These are phyloP conservation scores for Didymodactylos carnosus DNA, from an alignment of 2,888 invertebrate genomes.

Conservation along the genomic window DNA sequence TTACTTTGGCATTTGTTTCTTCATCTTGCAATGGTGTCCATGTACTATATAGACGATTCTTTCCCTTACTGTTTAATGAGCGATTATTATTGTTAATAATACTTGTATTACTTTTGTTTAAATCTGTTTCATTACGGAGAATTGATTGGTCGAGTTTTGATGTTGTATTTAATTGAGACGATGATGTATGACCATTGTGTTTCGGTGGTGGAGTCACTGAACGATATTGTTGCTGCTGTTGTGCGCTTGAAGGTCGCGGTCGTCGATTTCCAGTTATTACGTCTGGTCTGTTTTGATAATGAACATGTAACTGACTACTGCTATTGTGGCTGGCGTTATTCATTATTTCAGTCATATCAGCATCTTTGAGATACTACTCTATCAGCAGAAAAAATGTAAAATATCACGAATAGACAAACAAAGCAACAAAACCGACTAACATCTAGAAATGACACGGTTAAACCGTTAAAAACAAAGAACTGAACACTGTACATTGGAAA, in stretches of 20 bases:
- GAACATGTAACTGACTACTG: too few species aligned
- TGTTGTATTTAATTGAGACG: background rate
- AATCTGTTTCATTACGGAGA: background rate
- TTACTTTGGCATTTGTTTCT: conserved; percentile 4
- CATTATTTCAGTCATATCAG: background rate
- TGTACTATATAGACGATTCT: conserved; percentile 9
- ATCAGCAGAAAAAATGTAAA: too few species aligned
- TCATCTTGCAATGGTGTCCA: conserved; percentile 15
- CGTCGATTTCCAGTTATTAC: background rate
- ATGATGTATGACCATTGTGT: background rate
- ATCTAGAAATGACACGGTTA: too few species aligned
- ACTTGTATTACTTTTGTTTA: too few species aligned
- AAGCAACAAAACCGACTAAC: too few species aligned
- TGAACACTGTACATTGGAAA: too few species aligned
- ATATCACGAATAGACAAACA: too few species aligned
- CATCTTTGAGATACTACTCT: too few species aligned
- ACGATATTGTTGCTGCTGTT: too few species aligned
- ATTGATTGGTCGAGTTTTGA: background rate
- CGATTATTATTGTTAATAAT: too few species aligned
- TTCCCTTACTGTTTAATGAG: background rate
- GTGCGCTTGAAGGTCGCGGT: background rate
- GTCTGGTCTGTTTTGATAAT: background rate
- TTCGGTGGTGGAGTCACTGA: background rate
- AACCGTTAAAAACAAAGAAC: too few species aligned
- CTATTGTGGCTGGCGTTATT: too few species aligned